These are phyloP conservation scores for Cettia cetti DNA, from an alignment of 2,113 vertebrate genomes.

Conservation along the genomic window DNA sequence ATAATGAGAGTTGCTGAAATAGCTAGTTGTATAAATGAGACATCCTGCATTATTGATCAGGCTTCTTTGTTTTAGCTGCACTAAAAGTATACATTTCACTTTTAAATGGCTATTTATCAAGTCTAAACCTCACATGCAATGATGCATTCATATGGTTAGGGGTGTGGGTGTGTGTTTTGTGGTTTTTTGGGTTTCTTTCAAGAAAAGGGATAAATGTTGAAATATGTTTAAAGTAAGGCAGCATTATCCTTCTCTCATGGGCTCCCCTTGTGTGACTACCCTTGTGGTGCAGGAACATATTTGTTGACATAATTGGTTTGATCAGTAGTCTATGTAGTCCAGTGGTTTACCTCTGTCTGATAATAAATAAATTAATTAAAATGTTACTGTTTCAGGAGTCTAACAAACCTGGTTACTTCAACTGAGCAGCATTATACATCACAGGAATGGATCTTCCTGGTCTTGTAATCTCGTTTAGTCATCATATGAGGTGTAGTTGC, in stretches of 20 bases:
- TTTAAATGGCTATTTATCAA: neutral
- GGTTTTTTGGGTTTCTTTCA: neutral
- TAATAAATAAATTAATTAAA: neutral
- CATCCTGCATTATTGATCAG: conserved; percentile 68
- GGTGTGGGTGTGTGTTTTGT: neutral
- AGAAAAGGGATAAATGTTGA: neutral
- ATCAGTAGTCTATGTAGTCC: neutral
- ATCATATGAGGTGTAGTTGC: neutral
- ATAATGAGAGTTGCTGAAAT: conserved; percentile 37
- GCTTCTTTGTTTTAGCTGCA: conserved; percentile 29
- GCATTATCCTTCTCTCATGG: neutral
- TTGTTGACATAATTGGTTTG: neutral
- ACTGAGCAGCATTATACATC: neutral
- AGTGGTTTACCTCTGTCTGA: neutral
- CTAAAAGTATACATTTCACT: neutral
- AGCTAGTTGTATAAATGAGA: conserved; percentile 33
- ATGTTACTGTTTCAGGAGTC: neutral
- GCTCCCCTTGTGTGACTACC: neutral
- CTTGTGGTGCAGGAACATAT: neutral
- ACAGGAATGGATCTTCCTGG: neutral
- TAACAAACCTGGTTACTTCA: neutral
- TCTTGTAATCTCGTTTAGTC: neutral
- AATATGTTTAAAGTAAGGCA: neutral
- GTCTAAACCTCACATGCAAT: neutral
- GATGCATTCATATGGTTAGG: neutral